Evolutionary conservation across 2,113 vertebrate genomes (phyloP), one percentile per base, ranked within the genome.

Genomic region (Thunnus maccoyii): DNA sequence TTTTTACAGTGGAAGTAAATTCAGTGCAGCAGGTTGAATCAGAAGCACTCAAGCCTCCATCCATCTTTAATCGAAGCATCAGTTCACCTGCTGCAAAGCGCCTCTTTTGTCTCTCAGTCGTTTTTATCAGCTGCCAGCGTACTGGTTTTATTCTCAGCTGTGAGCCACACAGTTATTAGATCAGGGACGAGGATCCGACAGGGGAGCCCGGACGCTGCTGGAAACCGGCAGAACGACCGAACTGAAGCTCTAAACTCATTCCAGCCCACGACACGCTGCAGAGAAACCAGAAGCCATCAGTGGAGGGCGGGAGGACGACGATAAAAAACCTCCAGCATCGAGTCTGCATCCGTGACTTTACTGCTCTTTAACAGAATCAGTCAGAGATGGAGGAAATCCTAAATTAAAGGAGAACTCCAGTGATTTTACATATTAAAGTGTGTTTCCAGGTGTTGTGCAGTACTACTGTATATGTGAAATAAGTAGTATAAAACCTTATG

Each of bases 161-260:
- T 47, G 79, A 78, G 70, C 54, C 2, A 22, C 54, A 13, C 20
- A 75, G 55, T 82, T 86, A 86, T 84, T 86, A 81, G 83, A 90
- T 86, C 83, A 50, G 88, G 81, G 81, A 77, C 20, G 36, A 51
- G 56, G 63, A 55, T 61, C 57, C 48, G n/a, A 62, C 63, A 3
- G 54, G 67, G 75, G 70, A 67, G 60, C 9, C 32, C 3, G 16
- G 48, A 41, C 58, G 16, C 80, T 14, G 72, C 70, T 44, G 70
- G 84, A 68, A 84, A 82, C 63, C 56, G 30, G 74, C 25, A 64
- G 36, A 20, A 47, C 65, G 78, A 70, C 61, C 57, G 10, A 51
- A 66, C 54, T 44, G 66, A 77, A 55, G 30, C 22, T 50, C 62
- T 22, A 13, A 27, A 70, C 41, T 76, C 25, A 71, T 51, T 55